These are phyloP conservation scores for Drosophila mercatorum DNA, from an alignment of 2,888 invertebrate genomes.

Conservation along the genomic window DNA sequence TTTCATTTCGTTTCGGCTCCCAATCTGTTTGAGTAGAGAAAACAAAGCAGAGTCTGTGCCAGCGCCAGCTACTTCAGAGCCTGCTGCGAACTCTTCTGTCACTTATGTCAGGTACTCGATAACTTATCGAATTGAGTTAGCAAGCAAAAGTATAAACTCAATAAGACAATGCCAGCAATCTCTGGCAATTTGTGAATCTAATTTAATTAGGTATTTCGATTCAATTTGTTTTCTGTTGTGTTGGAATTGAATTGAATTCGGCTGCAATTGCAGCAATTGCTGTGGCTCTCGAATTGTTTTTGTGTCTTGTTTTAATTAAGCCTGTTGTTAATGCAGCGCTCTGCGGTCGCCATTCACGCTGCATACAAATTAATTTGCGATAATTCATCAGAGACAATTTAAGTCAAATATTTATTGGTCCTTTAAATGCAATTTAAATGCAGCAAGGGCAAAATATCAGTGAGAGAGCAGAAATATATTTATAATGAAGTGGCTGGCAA, in stretches of 20 bases:
- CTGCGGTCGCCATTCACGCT: slow-evolving; percentile 10
- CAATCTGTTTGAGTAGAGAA: slow-evolving; percentile 15
- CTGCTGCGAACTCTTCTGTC: background rate
- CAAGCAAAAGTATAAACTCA: background rate
- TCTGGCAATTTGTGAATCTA: background rate
- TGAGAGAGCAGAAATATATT: slow-evolving; percentile 2
- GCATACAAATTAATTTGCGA: slow-evolving; percentile 35
- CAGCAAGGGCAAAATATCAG: slow-evolving; percentile 12
- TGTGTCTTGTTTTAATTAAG: background rate
- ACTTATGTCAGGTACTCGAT: background rate
- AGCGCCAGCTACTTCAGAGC: background rate
- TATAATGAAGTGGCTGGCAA: background rate
- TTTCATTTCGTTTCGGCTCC: slow-evolving; percentile 62
- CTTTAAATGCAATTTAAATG: slow-evolving; percentile 34
- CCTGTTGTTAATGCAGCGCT: background rate
- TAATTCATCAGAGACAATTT: slow-evolving; percentile 24
- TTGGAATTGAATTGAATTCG: background rate
- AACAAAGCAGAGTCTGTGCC: background rate
- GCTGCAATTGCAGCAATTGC: background rate
- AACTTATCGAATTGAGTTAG: slow-evolving; percentile 2
- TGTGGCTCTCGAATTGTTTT: background rate
- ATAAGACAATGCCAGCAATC: background rate
- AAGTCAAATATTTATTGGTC: slow-evolving; percentile 34
- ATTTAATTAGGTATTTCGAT: background rate
- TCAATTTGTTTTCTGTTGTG: background rate